Evolutionary conservation across 2,888 invertebrate species (phyloP).

Genomic region (Pachymerium ferrugineum): DNA sequence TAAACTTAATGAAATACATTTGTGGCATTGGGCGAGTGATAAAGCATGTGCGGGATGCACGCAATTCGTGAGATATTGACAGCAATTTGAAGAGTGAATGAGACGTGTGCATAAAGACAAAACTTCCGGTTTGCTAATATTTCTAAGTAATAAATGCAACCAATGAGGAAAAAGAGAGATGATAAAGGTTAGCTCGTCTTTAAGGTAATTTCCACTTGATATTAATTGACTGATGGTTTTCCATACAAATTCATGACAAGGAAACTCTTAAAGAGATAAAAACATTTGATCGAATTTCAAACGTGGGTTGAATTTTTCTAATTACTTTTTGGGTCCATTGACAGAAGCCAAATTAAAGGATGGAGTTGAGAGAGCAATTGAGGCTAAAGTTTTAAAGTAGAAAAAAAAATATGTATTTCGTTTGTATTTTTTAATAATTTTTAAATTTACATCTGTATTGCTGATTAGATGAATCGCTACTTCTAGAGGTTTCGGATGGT

Average conservation of each 20-base stretch:
- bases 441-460: not conserved
- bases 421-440: not conserved
- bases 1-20: not conserved
- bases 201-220: no score
- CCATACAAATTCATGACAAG: not conserved
- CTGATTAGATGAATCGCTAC: not conserved
- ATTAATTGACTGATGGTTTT: not conserved
- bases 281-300: no score
- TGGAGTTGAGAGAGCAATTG: not conserved
- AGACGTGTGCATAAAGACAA: not conserved
- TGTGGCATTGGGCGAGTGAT: not conserved
- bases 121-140: not conserved
- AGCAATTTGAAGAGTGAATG: not conserved
- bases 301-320: no score
- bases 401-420: not conserved
- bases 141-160: not conserved
- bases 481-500: not conserved
- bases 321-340: not conserved
- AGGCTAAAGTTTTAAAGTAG: not conserved
- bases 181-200: not conserved
- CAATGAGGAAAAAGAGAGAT: not conserved
- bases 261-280: not conserved
- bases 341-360: not conserved
- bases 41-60: no score
- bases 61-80: no score